Evolutionary conservation across 2,797 vertebrate species (phyloP).

Genomic region (Phalanger gymnotis): DNA sequence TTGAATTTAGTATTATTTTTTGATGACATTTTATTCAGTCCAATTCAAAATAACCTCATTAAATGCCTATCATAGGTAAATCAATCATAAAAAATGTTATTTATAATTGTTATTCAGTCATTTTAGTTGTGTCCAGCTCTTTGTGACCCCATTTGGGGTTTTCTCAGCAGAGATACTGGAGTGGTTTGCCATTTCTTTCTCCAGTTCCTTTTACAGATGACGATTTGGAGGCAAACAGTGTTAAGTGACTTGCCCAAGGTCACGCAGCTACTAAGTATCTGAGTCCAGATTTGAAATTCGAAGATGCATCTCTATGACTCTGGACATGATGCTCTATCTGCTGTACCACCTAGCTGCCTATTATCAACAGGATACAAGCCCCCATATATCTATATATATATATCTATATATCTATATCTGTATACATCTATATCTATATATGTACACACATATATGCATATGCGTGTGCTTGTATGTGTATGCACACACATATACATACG

Average conservation of each 20-base stretch:
- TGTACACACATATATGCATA: too few species aligned
- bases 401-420: too few species aligned
- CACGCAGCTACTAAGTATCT: background rate
- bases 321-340: background rate
- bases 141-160: background rate
- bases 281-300: background rate
- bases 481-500: too few species aligned
- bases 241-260: background rate
- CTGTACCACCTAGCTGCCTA: background rate
- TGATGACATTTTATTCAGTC: background rate
- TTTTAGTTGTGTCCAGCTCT: background rate
- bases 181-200: background rate
- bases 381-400: too few species aligned
- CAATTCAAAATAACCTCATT: background rate
- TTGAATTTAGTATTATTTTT: background rate
- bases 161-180: background rate
- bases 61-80: background rate
- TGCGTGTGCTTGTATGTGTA: too few species aligned
- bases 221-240: background rate
- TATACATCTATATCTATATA: too few species aligned
- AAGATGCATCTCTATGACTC: background rate
- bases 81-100: background rate
- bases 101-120: background rate
- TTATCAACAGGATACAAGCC: background rate
- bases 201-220: background rate